Base-by-base conservation (phyloP, 2,797 vertebrate genomes). In the Alfaro cultratus region DNA sequence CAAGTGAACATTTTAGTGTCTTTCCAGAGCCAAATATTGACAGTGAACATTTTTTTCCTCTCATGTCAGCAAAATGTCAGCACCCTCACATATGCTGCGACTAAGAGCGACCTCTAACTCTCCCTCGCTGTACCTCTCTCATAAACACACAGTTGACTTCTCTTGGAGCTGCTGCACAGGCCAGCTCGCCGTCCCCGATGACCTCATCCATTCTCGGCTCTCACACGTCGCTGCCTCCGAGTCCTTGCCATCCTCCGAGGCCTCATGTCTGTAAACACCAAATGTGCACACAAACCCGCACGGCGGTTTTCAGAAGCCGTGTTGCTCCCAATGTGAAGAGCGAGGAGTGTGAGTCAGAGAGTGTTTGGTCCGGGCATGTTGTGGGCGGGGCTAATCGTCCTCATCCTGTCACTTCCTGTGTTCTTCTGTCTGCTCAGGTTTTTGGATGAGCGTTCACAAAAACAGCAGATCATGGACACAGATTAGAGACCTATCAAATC, bases 321-420 rank as follows among this genome's bases (percentile, higher is more conserved):
- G 83, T 74, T 83, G 83, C 68, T 86, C 41, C 43, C 84, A 80
- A 80, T 88, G 88, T 81, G 81, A 85, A 74, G 81, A 76, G 39
- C 64, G 36, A 68, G 72, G n/a, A 78, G 82, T 76, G 78, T 91
- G 91, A 92, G 87, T 91, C 87, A 88, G 85, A 90, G 81, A 79
- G 79, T 87, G 82, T 82, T 45, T 12, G 47, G 23, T 5, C 16
- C 81, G 85, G 88, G 86, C 83, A 86, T 79, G 76, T 60, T 43
- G 84, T 82, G 80, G 93, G 88, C 76, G 86, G 89, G 83, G 86
- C 88, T 80, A 79, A 67, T 83, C 83, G 79, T 88, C 91, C 92
- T 92, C 93, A 92, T 94, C 93, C 91, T 92, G 93, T 94, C 93
- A 91, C 92, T 92, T 94, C 88, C 87, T 87, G 75, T 91, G 88